Base-by-base conservation (phyloP, 2,888 invertebrate genomes). In the Operophtera brumata region DNA sequence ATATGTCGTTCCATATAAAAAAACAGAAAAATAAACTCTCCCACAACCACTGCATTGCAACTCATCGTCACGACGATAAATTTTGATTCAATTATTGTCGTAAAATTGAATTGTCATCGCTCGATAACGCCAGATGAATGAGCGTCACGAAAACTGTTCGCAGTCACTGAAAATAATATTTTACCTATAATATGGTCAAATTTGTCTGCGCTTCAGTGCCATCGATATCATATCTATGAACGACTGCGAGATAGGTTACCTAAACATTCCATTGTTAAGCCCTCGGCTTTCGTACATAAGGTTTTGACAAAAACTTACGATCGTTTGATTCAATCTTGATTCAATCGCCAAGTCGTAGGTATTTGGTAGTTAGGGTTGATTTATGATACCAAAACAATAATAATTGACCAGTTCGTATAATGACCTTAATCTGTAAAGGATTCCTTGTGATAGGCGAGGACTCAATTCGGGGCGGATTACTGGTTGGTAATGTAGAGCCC, bases 61-160 rank as follows among this genome's bases (percentile, higher is more conserved):
- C 48, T 57, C 51, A 48, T 54, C 53, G 54, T 55, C 57, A 51
- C 56, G 54, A 47, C 54, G 49, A 56, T 61, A 52, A 52, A 64
- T 61, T 61, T 59, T 57, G 55, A 56, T 57, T 56, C 50, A 47
- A 59, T 57, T 50, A 54, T 57, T 56, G 47, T 54, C 56, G 47
- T 61, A 61, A n/a, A n/a, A 64, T 64, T 64, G 61, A 61, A 59
- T 61, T 45, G 55, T 54, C 47, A 56, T 52, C 59, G 52, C 52
- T 57, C 55, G 59, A 61, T 61, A 59, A 47, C 55, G 57, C 25
- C 51, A 56, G 55, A 59, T 47, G 57, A 61, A 59, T 59, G 54
- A 58, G 50, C 54, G 48, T 58, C 55, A 50, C 45, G 55, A 56
- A 52, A 59, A 50, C 52, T 56, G 46, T 42, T 39, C 35, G 56